Evolutionary conservation across 2,113 vertebrate species (phyloP), one percentile per base, ranked within the genome.

Genomic region (Marcusenius ussheri): DNA sequence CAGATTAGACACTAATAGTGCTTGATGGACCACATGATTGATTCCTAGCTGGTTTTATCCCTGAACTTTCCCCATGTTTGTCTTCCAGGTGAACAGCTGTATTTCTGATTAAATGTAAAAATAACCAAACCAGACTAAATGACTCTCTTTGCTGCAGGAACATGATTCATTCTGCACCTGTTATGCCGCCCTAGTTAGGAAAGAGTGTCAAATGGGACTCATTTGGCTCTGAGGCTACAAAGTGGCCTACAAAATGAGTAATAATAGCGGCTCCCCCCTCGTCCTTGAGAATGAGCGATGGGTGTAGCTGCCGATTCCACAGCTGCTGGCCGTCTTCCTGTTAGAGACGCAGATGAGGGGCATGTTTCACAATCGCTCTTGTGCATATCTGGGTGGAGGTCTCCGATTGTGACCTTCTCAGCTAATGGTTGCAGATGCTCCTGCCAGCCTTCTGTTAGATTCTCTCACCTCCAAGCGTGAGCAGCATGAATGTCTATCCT

Each of bases 341-440:
- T 31, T 86, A 46, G 45, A 42, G 50, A 31, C 17, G 13, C 47
- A 87, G 50, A 53, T 15, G 27, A 39, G 86, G 86, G n/a, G n/a
- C 15, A 50, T 47, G 15, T 56, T 56, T 53, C 49, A 87, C 50
- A 31, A 56, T 31, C 27, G 31, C 17, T 50, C 31, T 15, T 58
- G 5, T 87, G 86, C 31, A 58, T 87, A 42, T 51, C 50, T 53
- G 15, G 15, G 46, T 53, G 10, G 50, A 50, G 49, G 51, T 83
- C 35, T 45, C 50, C 31, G 47, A 83, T 83, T 89, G 7, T 89
- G 47, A 42, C 74, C 88, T 80, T 51, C 74, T 77, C 51, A 31
- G 39, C 21, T 53, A 89, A 53, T 45, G 88, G 31, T 15, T 51
- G 47, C 88, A 89, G 88, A 89, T 83, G 70, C 46, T 51, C 87